Evolutionary conservation across 2,888 invertebrate species (phyloP).

Genomic region (Pollenia griseotomentosa): DNA sequence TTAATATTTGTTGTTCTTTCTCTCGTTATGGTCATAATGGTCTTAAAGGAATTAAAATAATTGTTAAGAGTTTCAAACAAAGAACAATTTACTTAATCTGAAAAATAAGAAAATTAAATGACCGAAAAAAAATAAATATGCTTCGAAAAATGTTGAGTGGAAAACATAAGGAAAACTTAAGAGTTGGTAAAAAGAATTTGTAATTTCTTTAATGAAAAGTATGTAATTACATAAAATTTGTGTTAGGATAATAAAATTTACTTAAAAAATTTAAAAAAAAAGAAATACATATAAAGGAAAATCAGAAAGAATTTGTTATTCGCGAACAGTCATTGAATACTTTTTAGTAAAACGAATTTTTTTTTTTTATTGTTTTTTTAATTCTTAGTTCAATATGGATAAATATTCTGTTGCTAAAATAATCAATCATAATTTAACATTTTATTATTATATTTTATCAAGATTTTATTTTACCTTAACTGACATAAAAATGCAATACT

Average conservation of each 20-base stretch:
- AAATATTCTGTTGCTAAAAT: slow-evolving; percentile 3
- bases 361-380: no score
- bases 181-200: no score
- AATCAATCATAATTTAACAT: background rate
- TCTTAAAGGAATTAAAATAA: slow-evolving; percentile 56
- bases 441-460: slow-evolving; percentile 2
- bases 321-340: no score
- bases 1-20: slow-evolving; percentile 22
- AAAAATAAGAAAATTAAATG: slow-evolving; percentile 40
- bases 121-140: slow-evolving; percentile 6
- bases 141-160: background rate
- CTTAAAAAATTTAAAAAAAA: no score
- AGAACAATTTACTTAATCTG: slow-evolving; percentile 46
- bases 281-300: no score
- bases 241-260: no score
- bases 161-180: no score
- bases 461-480: slow-evolving; percentile 2
- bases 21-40: slow-evolving; percentile 25
- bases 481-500: slow-evolving; percentile 11
- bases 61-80: slow-evolving; percentile 36
- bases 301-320: no score
- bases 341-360: no score
- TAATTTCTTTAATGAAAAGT: no score
- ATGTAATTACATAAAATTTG: no score
- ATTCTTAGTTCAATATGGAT: background rate